A percentile compares a stretch with the other conserved stretches of the same genome.
phyloP scores from a whole-genome alignment of 1,140 invertebrate species.

The Rhagoletis pomonella region DNA sequence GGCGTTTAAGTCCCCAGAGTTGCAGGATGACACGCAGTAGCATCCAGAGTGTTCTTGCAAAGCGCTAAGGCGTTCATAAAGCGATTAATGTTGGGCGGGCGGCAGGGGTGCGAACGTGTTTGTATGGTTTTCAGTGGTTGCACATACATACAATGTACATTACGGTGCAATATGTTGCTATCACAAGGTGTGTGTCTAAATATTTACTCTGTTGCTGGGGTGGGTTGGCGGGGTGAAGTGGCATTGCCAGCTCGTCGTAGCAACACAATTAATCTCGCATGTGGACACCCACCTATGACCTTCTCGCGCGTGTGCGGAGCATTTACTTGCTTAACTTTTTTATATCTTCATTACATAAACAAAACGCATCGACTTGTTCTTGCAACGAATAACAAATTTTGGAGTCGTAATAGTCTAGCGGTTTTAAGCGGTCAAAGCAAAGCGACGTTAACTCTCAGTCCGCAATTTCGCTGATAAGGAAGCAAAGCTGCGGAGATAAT shows the following conservation, averaged over 20 bases:
- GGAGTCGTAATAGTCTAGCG: too few species aligned
- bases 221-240: background rate
- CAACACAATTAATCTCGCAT: background rate
- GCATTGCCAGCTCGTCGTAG: background rate
- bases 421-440: too few species aligned
- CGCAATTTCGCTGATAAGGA: background rate
- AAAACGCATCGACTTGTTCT: too few species aligned
- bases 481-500: too few species aligned
- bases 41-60: background rate
- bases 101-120: too few species aligned
- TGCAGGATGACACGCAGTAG: slow-evolving; percentile 25
- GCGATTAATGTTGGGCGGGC: background rate
- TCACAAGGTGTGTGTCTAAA: slow-evolving; percentile 27
- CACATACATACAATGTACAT: background rate
- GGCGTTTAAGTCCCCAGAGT: slow-evolving; percentile 24
- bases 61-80: slow-evolving; percentile 42
- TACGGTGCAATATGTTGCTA: background rate
- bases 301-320: background rate
- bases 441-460: background rate
- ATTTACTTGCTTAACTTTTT: background rate
- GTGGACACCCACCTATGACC: background rate
- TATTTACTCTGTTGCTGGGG: slow-evolving; percentile 13
- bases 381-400: too few species aligned
- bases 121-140: background rate
- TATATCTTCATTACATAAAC: background rate